Conservation (phyloP, 2,797 vertebrate genomes). For the Esox lucius region DNA sequence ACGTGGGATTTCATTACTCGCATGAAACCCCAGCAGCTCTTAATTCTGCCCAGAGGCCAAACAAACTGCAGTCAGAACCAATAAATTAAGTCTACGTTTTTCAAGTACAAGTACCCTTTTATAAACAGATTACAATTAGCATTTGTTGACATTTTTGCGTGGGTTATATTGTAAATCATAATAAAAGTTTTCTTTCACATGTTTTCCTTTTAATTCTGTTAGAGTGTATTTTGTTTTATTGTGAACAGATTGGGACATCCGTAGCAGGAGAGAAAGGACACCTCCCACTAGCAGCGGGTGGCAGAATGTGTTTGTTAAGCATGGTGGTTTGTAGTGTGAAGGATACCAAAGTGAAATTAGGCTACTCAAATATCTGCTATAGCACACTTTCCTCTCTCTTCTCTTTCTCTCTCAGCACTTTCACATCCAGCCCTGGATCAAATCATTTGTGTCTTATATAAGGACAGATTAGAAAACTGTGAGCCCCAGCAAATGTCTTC, state of each 20-base stretch:
- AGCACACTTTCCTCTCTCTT: constrained; percentile 16
- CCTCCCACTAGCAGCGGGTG: constrained; percentile 22
- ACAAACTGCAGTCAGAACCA: constrained; percentile 24
- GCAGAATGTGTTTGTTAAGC: constrained; percentile 56
- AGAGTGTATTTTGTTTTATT: constrained; percentile 33
- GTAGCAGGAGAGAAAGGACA: constrained; percentile 29
- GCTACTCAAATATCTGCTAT: constrained; percentile 23
- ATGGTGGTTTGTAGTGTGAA: constrained; percentile 44
- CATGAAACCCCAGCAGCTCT: constrained; percentile 42
- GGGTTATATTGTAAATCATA: constrained; percentile 11
- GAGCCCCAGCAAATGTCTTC: constrained; percentile 33
- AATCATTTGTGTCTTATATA: constrained; percentile 51
- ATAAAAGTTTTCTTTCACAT: constrained; percentile 20
- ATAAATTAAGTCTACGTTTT: constrained; percentile 14
- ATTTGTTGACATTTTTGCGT: constrained; percentile 16
- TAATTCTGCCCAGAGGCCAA: constrained; percentile 66
- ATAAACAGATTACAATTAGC: constrained; percentile 13
- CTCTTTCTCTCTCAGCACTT: constrained; percentile 30
- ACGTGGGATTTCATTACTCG: constrained; percentile 67
- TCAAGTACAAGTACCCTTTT: neutral
- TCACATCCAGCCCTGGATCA: constrained; percentile 38
- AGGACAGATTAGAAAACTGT: constrained; percentile 44
- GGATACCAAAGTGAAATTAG: constrained; percentile 22
- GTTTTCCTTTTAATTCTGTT: constrained; percentile 22
- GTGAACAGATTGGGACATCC: constrained; percentile 36